Evolutionary conservation across 2,113 vertebrate genomes (phyloP).

Genomic region (Nannobrachium achirus): DNA sequence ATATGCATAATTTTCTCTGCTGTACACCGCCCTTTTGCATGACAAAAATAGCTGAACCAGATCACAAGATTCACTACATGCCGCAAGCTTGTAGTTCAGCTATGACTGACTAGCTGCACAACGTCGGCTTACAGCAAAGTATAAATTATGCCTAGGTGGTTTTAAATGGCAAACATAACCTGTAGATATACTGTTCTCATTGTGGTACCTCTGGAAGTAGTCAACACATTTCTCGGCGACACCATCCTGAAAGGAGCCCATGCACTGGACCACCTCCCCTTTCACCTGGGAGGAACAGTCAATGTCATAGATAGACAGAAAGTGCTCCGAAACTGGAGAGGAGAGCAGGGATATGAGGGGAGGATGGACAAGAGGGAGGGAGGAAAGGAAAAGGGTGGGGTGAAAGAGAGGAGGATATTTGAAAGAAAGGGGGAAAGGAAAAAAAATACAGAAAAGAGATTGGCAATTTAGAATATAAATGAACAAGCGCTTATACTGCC

Average conservation of each 20-base stretch:
- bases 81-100: too few relatives aligned
- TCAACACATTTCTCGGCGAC: conserved; percentile 94
- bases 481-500: background rate
- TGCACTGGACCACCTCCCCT: conserved; percentile 89
- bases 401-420: background rate
- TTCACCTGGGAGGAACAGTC: conserved; percentile 87
- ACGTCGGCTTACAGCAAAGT: too few relatives aligned
- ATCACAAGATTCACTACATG: too few relatives aligned
- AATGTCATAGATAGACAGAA: conserved; percentile 88
- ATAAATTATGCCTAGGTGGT: too few relatives aligned
- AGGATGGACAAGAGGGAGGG: background rate
- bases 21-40: too few relatives aligned
- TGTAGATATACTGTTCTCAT: too few relatives aligned
- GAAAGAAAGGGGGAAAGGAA: background rate
- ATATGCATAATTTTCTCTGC: too few relatives aligned
- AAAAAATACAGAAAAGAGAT: background rate
- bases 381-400: background rate
- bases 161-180: too few relatives aligned
- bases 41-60: too few relatives aligned
- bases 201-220: conserved; percentile 88
- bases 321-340: conserved; percentile 90
- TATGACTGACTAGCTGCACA: too few relatives aligned
- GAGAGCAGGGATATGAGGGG: background rate
- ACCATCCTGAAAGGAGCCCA: conserved; percentile 95
- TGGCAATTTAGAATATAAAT: conserved; percentile 5